Evolutionary conservation across 2,113 vertebrate species (phyloP).

Genomic region (Paralichthys olivaceus): DNA sequence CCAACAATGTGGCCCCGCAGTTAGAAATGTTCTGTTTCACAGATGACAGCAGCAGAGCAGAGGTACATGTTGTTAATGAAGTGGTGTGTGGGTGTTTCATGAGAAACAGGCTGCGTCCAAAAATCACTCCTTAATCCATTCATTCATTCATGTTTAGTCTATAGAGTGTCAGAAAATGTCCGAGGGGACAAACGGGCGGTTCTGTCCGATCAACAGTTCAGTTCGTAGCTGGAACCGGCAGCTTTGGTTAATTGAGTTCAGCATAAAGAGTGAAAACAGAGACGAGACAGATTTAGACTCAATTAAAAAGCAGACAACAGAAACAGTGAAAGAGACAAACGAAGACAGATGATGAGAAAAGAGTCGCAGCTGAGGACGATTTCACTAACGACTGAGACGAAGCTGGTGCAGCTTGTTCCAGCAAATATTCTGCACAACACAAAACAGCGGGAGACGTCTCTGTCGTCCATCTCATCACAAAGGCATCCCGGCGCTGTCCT

Average conservation of each 20-base stretch:
- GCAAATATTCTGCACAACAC: background rate
- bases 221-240: too few relatives aligned
- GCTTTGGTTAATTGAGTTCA: too few relatives aligned
- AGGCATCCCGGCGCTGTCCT: conserved; percentile 41
- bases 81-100: conserved; percentile 36
- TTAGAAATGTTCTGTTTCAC: conserved; percentile 59
- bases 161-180: too few relatives aligned
- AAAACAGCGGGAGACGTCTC: conserved; percentile 44
- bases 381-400: too few relatives aligned
- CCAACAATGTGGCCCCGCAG: conserved; percentile 37
- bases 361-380: background rate
- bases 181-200: too few relatives aligned
- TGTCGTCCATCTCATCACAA: conserved; percentile 37
- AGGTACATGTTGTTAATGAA: conserved; percentile 45
- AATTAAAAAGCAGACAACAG: background rate
- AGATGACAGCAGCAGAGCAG: conserved; percentile 57
- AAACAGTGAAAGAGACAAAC: conserved; percentile 43
- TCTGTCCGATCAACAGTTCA: too few relatives aligned
- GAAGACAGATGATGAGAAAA: conserved; percentile 28
- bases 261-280: too few relatives aligned
- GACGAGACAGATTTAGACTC: background rate
- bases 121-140: background rate
- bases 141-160: background rate
- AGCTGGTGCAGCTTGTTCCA: conserved; percentile 41
- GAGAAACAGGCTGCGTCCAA: conserved; percentile 31